These are phyloP conservation scores for Electrona antarctica DNA, from an alignment of 2,113 vertebrate genomes.

Conservation along the genomic window DNA sequence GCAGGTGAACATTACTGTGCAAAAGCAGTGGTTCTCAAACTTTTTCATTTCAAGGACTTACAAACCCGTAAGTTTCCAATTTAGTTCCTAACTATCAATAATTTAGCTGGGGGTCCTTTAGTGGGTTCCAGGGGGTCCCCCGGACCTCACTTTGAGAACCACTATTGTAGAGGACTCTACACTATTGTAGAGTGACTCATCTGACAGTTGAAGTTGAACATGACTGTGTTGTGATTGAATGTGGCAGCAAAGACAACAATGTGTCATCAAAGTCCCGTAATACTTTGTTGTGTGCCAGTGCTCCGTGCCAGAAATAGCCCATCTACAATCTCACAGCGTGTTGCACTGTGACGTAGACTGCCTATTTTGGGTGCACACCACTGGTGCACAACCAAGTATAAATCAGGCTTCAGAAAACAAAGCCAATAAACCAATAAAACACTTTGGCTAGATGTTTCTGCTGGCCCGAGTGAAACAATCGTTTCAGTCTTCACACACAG, in stretches of 20 bases:
- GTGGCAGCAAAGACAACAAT: slow-evolving; percentile 39
- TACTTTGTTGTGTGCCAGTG: no score
- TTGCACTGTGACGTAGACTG: no score
- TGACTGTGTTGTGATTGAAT: slow-evolving; percentile 13
- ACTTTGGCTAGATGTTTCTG: slow-evolving; percentile 34
- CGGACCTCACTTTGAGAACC: slow-evolving; percentile 33
- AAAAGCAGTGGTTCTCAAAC: no score
- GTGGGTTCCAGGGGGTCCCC: background rate
- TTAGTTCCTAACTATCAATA: no score
- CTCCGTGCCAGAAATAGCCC: no score
- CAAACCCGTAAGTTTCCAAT: no score
- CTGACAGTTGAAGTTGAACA: slow-evolving; percentile 21
- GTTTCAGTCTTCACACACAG: slow-evolving; percentile 25
- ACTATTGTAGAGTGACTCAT: slow-evolving; percentile 39
- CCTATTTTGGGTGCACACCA: no score
- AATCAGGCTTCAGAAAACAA: slow-evolving; percentile 8
- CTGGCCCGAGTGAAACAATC: slow-evolving; percentile 32
- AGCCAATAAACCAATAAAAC: slow-evolving; percentile 14
- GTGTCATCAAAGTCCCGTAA: slow-evolving; percentile 4
- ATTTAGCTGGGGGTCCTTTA: no score
- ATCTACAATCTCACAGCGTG: no score
- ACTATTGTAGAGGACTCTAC: slow-evolving; percentile 14
- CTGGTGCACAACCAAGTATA: no score
- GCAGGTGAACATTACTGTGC: slow-evolving; percentile 17
- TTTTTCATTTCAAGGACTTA: no score